Evolutionary conservation across 64 coral and sea anemone species (phyloP).

Genomic region (Stichodactyla helianthus): DNA sequence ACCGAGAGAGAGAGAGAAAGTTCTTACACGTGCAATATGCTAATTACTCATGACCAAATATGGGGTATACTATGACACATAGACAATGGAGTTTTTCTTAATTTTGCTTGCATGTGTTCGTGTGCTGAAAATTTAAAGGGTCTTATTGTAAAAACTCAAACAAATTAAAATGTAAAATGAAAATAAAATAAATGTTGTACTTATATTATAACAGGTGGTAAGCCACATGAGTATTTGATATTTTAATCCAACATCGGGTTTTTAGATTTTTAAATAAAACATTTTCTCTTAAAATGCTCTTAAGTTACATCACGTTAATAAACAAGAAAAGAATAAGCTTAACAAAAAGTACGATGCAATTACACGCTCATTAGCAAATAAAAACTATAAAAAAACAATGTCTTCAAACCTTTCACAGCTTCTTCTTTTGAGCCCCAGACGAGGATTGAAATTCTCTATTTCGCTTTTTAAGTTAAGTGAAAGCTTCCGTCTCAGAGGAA

Average conservation of each 20-base stretch:
- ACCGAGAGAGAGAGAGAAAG: no score
- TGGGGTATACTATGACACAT: no score
- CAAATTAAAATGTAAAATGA: neutral
- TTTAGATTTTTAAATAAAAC: neutral
- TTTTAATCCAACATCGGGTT: neutral
- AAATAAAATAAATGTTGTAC: neutral
- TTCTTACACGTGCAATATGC: no score
- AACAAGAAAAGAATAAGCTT: neutral
- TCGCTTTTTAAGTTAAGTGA: slow-evolving; percentile 83
- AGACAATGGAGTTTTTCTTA: neutral
- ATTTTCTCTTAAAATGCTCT: neutral
- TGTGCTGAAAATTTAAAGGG: neutral
- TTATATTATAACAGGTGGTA: neutral
- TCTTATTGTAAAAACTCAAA: no score
- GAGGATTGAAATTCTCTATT: slow-evolving; percentile 68
- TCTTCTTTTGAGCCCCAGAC: slow-evolving; percentile 14
- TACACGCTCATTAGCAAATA: neutral
- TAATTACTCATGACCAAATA: no score
- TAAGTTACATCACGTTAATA: neutral
- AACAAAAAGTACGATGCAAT: neutral
- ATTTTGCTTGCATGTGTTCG: neutral
- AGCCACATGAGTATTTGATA: neutral
- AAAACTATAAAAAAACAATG: neutral
- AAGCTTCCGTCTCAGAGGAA: slow-evolving; percentile 66
- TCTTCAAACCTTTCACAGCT: slow-evolving; percentile 9